Conservation (phyloP, 2,888 invertebrate species). For the Nebria salina region DNA sequence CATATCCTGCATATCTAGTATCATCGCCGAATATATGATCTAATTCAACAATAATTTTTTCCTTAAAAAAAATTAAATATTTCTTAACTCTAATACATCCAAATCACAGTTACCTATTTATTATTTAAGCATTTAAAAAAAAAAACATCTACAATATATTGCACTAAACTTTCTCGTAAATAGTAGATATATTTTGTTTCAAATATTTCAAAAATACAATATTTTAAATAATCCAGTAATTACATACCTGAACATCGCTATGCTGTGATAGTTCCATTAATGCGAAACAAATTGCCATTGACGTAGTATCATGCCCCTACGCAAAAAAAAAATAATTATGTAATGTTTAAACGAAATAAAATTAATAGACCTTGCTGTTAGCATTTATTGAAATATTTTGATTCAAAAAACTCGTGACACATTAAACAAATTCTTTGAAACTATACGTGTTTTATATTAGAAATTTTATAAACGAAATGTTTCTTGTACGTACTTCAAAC, state of each 20-base stretch:
- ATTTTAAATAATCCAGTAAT: no score
- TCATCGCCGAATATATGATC: slow-evolving; percentile 51
- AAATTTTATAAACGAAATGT: background rate
- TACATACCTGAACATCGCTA: slow-evolving; percentile 55
- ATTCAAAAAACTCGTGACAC: no score
- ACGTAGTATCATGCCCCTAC: slow-evolving; percentile 66
- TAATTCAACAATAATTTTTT: slow-evolving; percentile 29
- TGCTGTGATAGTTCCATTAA: slow-evolving; percentile 64
- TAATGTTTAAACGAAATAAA: background rate
- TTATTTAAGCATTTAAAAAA: no score
- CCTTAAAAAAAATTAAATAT: slow-evolving; percentile 26
- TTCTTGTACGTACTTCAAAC: slow-evolving; percentile 23
- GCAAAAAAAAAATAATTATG: slow-evolving; percentile 20
- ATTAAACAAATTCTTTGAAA: no score
- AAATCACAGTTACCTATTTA: background rate
- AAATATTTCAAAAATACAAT: no score
- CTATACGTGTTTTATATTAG: no score
- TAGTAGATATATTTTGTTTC: no score
- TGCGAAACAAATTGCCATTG: slow-evolving; percentile 59
- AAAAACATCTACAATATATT: no score
- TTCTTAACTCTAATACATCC: slow-evolving; percentile 43
- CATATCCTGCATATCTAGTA: slow-evolving; percentile 65
- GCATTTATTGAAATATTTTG: no score
- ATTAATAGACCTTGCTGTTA: no score
- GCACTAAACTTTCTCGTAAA: no score